Evolutionary conservation across 2,888 invertebrate species (phyloP).

Genomic region (Steinernema carpocapsae): DNA sequence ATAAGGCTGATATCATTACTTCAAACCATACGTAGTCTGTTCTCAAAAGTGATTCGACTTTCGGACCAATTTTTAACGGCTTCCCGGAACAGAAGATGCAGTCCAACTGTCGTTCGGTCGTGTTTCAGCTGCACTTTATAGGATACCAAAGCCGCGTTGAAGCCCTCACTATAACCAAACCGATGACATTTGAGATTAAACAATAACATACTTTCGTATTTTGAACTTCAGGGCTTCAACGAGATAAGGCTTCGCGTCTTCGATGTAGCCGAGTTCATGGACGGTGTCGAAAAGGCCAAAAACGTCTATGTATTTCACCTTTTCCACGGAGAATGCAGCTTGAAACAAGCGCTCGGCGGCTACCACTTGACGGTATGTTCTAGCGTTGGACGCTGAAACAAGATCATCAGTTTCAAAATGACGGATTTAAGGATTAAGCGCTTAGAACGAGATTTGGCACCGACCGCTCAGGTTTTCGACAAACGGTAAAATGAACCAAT

Average conservation of each 20-base stretch:
- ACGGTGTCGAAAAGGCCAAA: constrained; percentile 25
- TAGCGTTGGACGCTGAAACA: too few species aligned
- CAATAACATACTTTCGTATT: background rate
- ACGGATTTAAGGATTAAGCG: too few species aligned
- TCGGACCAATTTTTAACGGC: background rate
- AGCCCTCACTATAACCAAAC: background rate
- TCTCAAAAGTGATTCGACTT: background rate
- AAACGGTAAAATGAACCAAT: too few species aligned
- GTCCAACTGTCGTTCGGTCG: background rate
- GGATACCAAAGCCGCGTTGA: background rate
- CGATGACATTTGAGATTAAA: too few species aligned
- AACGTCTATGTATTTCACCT: constrained; percentile 24
- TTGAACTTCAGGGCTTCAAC: constrained; percentile 29
- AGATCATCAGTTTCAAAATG: too few species aligned
- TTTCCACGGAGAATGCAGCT: constrained; percentile 1
- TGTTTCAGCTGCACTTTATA: constrained; percentile 20
- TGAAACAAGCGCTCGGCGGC: constrained; percentile 9
- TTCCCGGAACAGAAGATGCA: constrained; percentile 4
- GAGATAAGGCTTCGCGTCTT: constrained; percentile 18
- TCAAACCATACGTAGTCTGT: background rate
- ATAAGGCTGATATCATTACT: background rate
- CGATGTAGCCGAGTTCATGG: constrained; percentile 8
- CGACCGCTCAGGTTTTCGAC: too few species aligned
- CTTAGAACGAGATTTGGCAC: too few species aligned
- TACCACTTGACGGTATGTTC: background rate